phyloP scores from a whole-genome alignment of 2,797 vertebrate genomes.

The Buceros bicornis region DNA sequence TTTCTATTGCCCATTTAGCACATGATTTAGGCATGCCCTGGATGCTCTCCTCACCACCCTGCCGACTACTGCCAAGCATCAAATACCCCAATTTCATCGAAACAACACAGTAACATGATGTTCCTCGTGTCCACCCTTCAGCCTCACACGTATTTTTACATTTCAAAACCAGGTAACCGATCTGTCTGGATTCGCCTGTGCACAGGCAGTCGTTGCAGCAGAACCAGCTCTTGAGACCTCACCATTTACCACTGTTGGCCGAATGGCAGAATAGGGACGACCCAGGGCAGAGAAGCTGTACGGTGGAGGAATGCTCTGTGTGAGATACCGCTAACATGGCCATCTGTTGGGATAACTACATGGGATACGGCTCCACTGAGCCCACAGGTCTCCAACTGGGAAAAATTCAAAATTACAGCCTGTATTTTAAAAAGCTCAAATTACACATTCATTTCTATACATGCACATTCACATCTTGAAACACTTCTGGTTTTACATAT shows the following conservation, averaged over 20 bases:
- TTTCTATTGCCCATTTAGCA: not conserved
- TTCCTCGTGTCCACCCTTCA: not conserved
- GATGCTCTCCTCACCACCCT: not conserved
- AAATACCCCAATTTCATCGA: not conserved
- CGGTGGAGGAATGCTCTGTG: not conserved
- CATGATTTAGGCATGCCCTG: not conserved
- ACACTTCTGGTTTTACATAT: not conserved
- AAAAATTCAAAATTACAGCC: not conserved
- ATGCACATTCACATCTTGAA: not conserved
- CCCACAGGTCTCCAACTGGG: not conserved
- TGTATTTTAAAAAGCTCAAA: not conserved
- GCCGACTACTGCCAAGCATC: not conserved
- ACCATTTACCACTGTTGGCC: not conserved
- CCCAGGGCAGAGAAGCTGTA: not conserved
- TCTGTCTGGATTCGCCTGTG: not conserved
- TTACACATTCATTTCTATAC: not conserved
- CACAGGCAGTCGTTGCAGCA: not conserved
- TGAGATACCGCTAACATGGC: not conserved
- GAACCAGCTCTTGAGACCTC: not conserved
- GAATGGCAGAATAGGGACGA: not conserved
- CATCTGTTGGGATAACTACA: not conserved
- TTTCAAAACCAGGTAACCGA: not conserved
- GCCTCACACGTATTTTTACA: not conserved
- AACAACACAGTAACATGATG: not conserved
- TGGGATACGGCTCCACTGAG: not conserved